A percentile compares a stretch with the other conserved stretches of the same genome.
phyloP scores from a whole-genome alignment of 2,888 invertebrate genomes.

The Drosophila cognata region DNA sequence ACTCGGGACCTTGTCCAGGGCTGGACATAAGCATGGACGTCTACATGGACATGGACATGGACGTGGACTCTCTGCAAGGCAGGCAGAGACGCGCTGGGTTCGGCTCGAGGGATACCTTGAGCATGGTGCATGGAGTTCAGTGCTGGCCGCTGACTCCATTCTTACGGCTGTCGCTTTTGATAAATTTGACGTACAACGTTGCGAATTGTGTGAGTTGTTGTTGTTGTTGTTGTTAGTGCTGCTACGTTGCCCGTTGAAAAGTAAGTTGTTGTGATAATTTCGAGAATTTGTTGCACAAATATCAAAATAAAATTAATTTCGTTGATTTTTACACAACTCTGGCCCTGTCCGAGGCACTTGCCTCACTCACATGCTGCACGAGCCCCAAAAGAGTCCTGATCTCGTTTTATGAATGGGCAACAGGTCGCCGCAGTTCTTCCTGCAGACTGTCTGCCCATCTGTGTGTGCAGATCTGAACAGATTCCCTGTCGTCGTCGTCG shows the following conservation, averaged over 20 bases:
- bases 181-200: conserved; percentile 68
- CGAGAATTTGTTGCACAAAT: conserved; percentile 73
- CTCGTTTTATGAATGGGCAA: conserved; percentile 64
- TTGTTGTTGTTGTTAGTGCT: not conserved
- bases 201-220: conserved; percentile 44
- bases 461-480: conserved; percentile 35
- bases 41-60: not conserved
- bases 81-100: too few relatives aligned
- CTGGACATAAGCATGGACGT: conserved; percentile 15
- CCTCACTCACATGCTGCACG: conserved; percentile 26
- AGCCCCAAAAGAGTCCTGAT: conserved; percentile 34
- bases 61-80: not conserved
- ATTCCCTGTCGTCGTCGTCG: conserved; percentile 35
- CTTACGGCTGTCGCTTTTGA: conserved; percentile 75
- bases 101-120: not conserved
- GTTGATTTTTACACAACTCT: conserved; percentile 46
- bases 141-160: conserved; percentile 51
- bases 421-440: conserved; percentile 31
- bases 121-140: conserved; percentile 2
- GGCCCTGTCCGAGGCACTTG: conserved; percentile 35
- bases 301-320: conserved; percentile 81
- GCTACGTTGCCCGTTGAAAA: conserved; percentile 50
- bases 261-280: conserved; percentile 79
- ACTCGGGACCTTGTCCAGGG: conserved; percentile 3
- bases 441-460: conserved; percentile 30